A percentile compares a stretch with the other conserved stretches of the same genome.
Conservation (phyloP, 2,797 vertebrate genomes). For the Echiichthys vipera region DNA sequence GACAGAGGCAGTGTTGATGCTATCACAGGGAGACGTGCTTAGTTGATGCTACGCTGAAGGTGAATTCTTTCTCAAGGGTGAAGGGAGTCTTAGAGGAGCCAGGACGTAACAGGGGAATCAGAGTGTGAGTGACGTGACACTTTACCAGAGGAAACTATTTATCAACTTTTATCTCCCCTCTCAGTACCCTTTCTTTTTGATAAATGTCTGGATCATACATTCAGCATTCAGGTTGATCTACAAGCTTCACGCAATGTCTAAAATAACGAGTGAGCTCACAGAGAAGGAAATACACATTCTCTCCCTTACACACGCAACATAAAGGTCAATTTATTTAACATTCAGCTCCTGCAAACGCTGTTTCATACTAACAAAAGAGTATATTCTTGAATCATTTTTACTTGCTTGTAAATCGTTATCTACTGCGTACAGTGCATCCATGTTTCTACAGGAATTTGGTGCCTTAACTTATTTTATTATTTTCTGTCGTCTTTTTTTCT, state of each 20-base stretch:
- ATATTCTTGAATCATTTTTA: not conserved
- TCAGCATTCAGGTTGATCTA: not conserved
- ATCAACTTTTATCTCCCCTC: not conserved
- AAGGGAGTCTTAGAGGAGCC: not conserved
- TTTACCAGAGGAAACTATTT: not conserved
- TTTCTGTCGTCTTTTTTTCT: not conserved
- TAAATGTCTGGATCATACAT: not conserved
- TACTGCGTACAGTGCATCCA: not conserved
- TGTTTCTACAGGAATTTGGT: not conserved
- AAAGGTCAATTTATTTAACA: conserved; percentile 40
- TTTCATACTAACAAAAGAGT: conserved; percentile 7
- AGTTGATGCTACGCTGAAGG: not conserved
- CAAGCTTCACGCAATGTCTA: not conserved
- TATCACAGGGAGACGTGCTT: conserved; percentile 34
- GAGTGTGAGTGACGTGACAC: not conserved
- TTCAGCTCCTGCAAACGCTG: not conserved
- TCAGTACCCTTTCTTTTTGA: not conserved
- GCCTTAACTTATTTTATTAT: not conserved
- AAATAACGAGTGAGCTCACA: not conserved
- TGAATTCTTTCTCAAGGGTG: not conserved
- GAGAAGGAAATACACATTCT: not conserved
- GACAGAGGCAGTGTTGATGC: conserved; percentile 5
- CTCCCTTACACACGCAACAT: not conserved
- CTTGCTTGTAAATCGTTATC: not conserved
- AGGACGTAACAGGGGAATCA: not conserved